phyloP scores from a whole-genome alignment of 2,113 vertebrate species.

The Dicerorhinus sumatrensis region DNA sequence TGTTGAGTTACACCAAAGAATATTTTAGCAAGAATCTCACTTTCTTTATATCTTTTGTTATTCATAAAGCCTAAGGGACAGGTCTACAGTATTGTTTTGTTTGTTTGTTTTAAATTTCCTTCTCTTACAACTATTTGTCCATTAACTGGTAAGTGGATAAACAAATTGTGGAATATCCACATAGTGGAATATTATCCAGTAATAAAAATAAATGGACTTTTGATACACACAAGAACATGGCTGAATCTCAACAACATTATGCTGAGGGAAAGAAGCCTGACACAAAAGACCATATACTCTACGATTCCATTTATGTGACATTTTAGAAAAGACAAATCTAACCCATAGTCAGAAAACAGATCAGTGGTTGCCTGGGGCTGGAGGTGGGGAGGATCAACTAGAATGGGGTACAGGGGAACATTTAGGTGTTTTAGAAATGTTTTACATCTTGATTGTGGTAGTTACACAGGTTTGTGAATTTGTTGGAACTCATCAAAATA shows the following conservation, averaged over 20 bases:
- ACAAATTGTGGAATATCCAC: not conserved
- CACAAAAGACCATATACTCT: not conserved
- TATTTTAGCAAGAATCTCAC: not conserved
- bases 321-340: constrained; percentile 14
- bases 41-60: not conserved
- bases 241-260: constrained; percentile 21
- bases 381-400: not conserved
- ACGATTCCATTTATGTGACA: not conserved
- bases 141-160: not conserved
- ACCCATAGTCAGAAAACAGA: not conserved
- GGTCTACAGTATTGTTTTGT: not conserved
- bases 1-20: constrained; percentile 14
- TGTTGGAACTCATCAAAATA: constrained; percentile 37
- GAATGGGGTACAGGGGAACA: not conserved
- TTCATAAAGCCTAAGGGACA: constrained; percentile 30
- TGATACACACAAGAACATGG: not conserved
- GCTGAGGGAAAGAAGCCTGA: not conserved
- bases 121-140: not conserved
- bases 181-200: not conserved
- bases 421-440: not conserved
- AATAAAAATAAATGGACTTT: constrained; percentile 11
- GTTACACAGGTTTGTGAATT: not conserved
- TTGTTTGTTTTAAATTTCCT: not conserved
- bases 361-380: not conserved
- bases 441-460: not conserved